Conservation (phyloP, 2,113 vertebrate species). For the Urocolius indicus region DNA sequence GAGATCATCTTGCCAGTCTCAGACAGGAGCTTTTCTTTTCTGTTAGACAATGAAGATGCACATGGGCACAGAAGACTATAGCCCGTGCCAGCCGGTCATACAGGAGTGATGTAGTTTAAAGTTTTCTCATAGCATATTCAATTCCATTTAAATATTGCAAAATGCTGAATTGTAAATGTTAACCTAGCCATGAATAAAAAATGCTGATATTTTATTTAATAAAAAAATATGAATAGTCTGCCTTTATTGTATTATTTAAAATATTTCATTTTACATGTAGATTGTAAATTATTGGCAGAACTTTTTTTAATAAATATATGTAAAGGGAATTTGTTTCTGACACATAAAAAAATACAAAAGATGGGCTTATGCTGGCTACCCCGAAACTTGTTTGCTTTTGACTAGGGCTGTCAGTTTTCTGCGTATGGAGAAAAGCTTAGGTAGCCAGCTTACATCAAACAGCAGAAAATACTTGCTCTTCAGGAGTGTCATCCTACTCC, state of each 20-base stretch:
- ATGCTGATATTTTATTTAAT: conserved; percentile 81
- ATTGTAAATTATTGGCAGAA: conserved; percentile 18
- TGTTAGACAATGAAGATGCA: background rate
- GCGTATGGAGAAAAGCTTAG: background rate
- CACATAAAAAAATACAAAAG: conserved; percentile 68
- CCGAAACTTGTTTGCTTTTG: conserved; percentile 57
- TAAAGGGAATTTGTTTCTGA: conserved; percentile 47
- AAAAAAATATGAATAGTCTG: conserved; percentile 70
- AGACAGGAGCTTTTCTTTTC: conserved; percentile 1
- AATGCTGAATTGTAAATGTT: conserved; percentile 76
- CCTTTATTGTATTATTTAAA: conserved; percentile 77
- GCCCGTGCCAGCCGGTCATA: background rate
- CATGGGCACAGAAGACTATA: background rate
- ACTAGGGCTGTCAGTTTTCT: conserved; percentile 20
- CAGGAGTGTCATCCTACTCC: background rate
- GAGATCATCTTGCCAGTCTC: background rate
- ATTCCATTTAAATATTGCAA: conserved; percentile 76
- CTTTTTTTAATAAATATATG: background rate
- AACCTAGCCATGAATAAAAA: conserved; percentile 77
- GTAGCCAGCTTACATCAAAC: conserved; percentile 9
- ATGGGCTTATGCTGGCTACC: conserved; percentile 8
- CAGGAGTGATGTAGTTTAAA: conserved; percentile 48
- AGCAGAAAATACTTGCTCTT: conserved; percentile 3
- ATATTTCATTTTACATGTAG: conserved; percentile 70
- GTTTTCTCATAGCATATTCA: conserved; percentile 73